Evolutionary conservation across 2,888 invertebrate species (phyloP).

Genomic region (Hypsopygia costalis): DNA sequence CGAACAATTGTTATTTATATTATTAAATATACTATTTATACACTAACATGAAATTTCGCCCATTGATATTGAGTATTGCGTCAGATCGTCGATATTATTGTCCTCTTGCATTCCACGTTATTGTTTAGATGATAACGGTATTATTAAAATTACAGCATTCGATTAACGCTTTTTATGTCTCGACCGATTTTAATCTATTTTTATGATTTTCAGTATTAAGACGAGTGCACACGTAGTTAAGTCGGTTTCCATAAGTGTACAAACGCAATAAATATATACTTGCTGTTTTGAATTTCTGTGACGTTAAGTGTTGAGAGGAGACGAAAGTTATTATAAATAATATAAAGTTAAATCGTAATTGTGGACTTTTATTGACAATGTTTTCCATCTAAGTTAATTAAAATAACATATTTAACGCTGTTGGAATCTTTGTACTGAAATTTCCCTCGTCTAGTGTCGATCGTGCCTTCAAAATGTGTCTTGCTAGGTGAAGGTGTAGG

Average conservation of each 20-base stretch:
- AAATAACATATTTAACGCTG: too few relatives aligned
- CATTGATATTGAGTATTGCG: constrained; percentile 42
- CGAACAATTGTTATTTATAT: constrained; percentile 51
- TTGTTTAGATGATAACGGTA: constrained; percentile 40
- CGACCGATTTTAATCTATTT: constrained; percentile 1
- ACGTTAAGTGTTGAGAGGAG: constrained; percentile 56
- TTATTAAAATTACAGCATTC: not conserved
- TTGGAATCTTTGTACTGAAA: too few relatives aligned
- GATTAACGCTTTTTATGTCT: constrained; percentile 24
- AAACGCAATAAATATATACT: constrained; percentile 48
- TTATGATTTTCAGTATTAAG: constrained; percentile 40
- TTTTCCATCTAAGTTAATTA: too few relatives aligned
- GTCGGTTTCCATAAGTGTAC: constrained; percentile 35
- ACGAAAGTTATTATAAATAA: constrained; percentile 64
- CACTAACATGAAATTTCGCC: constrained; percentile 47
- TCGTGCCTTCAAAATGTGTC: too few relatives aligned
- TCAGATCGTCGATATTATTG: constrained; percentile 42
- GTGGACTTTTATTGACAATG: constrained; percentile 46
- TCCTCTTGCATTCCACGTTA: constrained; percentile 74
- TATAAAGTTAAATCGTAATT: constrained; percentile 49
- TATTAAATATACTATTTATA: constrained; percentile 52
- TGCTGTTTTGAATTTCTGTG: constrained; percentile 58
- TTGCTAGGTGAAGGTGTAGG: too few relatives aligned
- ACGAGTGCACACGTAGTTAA: constrained; percentile 14
- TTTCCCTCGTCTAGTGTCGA: too few relatives aligned